Base-by-base conservation (phyloP, 2,797 vertebrate genomes). In the Silurus aristotelis region DNA sequence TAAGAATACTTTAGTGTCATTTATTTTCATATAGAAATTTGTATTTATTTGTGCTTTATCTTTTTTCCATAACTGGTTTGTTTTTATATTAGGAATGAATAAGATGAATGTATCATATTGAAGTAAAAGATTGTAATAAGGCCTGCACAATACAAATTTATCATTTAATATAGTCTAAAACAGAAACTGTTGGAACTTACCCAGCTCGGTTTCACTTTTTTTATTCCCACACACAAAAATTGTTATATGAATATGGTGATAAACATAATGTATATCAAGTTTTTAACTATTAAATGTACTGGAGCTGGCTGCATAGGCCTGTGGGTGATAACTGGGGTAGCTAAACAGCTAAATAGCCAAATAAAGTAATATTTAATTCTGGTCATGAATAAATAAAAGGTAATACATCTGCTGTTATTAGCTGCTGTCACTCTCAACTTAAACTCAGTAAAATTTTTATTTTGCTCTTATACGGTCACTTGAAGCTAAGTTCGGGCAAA, bases 21-120 rank as follows among this genome's bases (percentile, higher is more conserved):
- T 78, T 27, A 80, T 72, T 80, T 76, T 27, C 17, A 75, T 55
- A 85, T 63, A 72, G 64, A 15, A 27, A 19, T 58, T 80, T 81
- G 31, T 60, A 63, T 78, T 87, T 8, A 68, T 84, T 82, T 87
- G 87, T 82, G 70, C 43, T 83, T 83, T 66, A 80, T 25, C 55
- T 78, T 25, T 52, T 4, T 52, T 84, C 25, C 71, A 56, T 80
- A 72, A 80, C 80, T 83, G 25, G 14, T 80, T 80, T 48, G 86
- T 67, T 61, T 9, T n/a, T 66, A 70, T 73, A 82, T 13, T 56
- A 20, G 56, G 25, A 52, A 58, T 14, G 10, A 78, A 58, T 22
- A 77, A 80, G 83, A 78, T 84, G 87, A 61, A 80, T 89, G 64
- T 80, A 67, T 13, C 38, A 3, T 79, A 76, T 81, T 27, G 56